Base-by-base conservation (phyloP, 2,113 vertebrate genomes). In the Ageneiosus marmoratus region DNA sequence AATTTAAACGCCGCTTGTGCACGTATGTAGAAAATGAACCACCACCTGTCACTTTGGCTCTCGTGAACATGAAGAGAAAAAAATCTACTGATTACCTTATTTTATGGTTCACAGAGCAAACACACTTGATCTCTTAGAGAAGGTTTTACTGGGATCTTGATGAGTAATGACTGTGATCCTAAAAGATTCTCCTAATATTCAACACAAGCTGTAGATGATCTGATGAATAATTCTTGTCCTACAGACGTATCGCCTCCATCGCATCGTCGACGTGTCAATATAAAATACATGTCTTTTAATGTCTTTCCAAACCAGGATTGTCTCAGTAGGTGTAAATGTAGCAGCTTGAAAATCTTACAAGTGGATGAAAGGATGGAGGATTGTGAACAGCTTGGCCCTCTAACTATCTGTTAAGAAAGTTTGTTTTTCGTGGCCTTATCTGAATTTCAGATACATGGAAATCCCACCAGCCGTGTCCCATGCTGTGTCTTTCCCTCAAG, bases 331-430 rank as follows among this genome's bases (percentile, higher is more conserved):
- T 41, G 41, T 48, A 50, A 60, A 13, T 80, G 16, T 69, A 56
- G 41, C 62, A 60, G 80, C 55, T 12, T 82, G 80, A 75, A 62
- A 82, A 86, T 79, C 80, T 56, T 27, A 51, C 27, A 50, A 75
- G 44, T n/a, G 44, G 53, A 60, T 53, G 12, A 65, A 78, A 86
- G 32, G 50, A 79, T 58, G 15, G 24, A 50, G 77, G 69, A 50
- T 73, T 48, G 29, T 24, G 56, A 63, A 41, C 50, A 83, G 81
- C 81, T 75, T 18, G 67, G 70, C 29, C 29, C 84, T 74, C 75
- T 32, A 79, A 86, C 70, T 82, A 69, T 86, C 79, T 82, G 84
- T 82, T 82, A 73, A 79, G 58, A 44, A 82, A 82, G 67, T 79
- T 82, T 86, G 76, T 83, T 72, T 82, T 81, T 72, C 41, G 41